Evolutionary conservation across 2,113 vertebrate species (phyloP), one percentile per base, ranked within the genome.

Genomic region (Aleadryas rufinucha): DNA sequence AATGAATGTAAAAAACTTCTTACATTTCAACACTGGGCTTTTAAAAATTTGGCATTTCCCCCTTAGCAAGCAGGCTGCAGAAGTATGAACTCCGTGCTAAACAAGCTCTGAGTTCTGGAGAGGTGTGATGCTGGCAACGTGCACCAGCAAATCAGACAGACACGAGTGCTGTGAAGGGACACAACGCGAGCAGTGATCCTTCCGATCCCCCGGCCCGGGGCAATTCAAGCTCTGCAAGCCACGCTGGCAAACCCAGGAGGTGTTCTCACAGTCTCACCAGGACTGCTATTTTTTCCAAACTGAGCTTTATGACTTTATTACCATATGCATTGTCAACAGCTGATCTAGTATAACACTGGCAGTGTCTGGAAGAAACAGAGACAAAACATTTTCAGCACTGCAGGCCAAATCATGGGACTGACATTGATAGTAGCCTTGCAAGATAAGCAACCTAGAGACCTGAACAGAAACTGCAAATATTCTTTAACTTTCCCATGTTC

Each of bases 191-290:
- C 64, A 88, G 30, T 1, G 35, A 68, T 41, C 56, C 64, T 41
- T 50, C 87, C n/a, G 12, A 53, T 42, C 27, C 42, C 23, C 35
- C 7, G 1, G 26, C 42, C 16, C 0, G 1, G 21, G 27, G 47
- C 49, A 37, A 21, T 54, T n/a, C 76, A 52, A 76, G 53, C 24
- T 45, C 39, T n/a, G 31, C 44, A 45, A 88, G 20, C 16, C 53
- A 59, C 0, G 0, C 30, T 52, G 66, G 20, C 61, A 96, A 77
- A 53, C 22, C 39, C 84, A 35, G 21, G 22, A 84, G 59, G 16
- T 49, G 54, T 24, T 54, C 81, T 61, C 81, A 70, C 3, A 3
- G 77, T 60, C 69, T 65, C 61, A 82, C 41, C 52, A 70, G 30
- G 13, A 15, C 33, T 87, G 35, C 30, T 49, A 3, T 28, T 66